Evolutionary conservation across 1,140 invertebrate species (phyloP), one percentile per base, ranked within the genome.

Genomic region (Drosophila nebulosa): DNA sequence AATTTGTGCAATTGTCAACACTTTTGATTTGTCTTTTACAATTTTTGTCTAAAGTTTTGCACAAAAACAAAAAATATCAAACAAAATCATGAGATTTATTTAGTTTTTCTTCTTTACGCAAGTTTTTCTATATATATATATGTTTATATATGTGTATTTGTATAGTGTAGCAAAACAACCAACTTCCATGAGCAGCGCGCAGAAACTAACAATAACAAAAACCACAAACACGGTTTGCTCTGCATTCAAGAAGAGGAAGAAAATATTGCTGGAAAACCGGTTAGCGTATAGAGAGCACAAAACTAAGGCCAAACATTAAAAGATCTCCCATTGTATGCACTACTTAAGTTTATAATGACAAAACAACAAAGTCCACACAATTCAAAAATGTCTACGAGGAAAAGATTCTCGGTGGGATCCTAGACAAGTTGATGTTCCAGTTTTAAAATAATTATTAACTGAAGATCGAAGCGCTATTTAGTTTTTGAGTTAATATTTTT

Each of bases 171-270:
- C 64, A 55, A 30, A 69, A 42, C 80, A 84, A 83, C 79, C 80
- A 77, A 86, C 78, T 68, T 74, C 81, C 59, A 77, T 39, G 73
- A 86, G 66, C 63, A 53, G 57, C 77, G 80, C 80, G 80, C 51
- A 79, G 68, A 64, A 83, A 83, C 79, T 83, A 78, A 78, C 59
- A 30, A 63, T 62, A 68, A 64, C 36, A 67, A 75, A 39, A 57
- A 75, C 75, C 72, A 73, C 64, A 86, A 86, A 72, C 74, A 80
- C 69, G 64, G 30, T 57, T 53, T 30, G 50, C 58, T 39, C 55
- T 39, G 35, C 64, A 51, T 42, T 21, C 22, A 35, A 36, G 56
- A 64, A 26, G 32, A 16, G 22, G 26, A 42, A 57, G 32, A 36
- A 55, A 18, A 64, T 6, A 27, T 12, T 10, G 16, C 5, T 26